These are phyloP conservation scores for Acanthacorydalis orientalis DNA, from an alignment of 2,888 invertebrate species.

Conservation along the genomic window DNA sequence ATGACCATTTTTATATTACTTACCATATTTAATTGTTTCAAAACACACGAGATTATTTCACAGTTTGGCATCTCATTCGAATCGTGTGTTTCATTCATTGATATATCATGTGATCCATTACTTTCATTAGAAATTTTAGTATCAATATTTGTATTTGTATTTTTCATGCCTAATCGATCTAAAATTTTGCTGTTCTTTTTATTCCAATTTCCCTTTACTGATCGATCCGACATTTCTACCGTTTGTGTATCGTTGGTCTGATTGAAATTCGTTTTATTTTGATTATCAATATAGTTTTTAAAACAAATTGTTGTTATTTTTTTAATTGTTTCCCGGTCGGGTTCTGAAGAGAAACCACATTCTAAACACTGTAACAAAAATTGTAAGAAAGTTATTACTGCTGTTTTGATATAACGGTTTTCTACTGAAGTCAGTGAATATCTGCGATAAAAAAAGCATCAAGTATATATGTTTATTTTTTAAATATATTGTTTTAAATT, in stretches of 20 bases:
- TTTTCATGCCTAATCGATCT: neutral
- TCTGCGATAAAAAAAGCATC: too few species aligned
- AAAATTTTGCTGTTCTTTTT: constrained; percentile 5
- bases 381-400: too few species aligned
- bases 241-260: neutral
- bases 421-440: too few species aligned
- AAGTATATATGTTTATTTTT: too few species aligned
- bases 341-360: constrained; percentile 16
- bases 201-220: neutral
- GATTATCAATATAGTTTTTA: constrained; percentile 5
- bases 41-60: constrained; percentile 46
- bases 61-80: constrained; percentile 24
- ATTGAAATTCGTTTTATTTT: neutral
- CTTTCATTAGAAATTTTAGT: neutral
- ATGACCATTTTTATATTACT: too few species aligned
- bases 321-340: constrained; percentile 14
- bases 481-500: too few species aligned
- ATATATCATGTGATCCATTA: too few species aligned
- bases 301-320: constrained; percentile 12
- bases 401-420: too few species aligned
- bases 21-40: constrained; percentile 52
- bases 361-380: constrained; percentile 20
- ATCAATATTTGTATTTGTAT: constrained; percentile 2
- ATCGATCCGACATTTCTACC: constrained; percentile 10
- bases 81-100: neutral